Evolutionary conservation across 2,888 invertebrate genomes (phyloP), one percentile per base, ranked within the genome.

Genomic region (Leucophenga maculata): DNA sequence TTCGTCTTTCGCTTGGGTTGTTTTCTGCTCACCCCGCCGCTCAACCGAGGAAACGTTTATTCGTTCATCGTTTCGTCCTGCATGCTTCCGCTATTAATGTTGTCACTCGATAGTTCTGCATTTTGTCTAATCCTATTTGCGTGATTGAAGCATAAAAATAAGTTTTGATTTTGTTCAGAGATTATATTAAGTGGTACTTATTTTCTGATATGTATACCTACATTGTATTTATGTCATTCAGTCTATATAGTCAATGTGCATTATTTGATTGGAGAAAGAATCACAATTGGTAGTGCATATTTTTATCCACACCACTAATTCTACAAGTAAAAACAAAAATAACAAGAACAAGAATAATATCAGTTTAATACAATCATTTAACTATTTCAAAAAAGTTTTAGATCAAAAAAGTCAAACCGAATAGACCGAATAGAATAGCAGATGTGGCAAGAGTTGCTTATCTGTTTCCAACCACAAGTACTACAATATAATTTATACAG

Each of bases 91-190:
- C 22, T 26, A 4, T 39, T 8, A 39, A 39, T 22, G 55, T 55
- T 55, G 55, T 55, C 55, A 26, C 55, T 22, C 26, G 31, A 59
- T 32, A n/a, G 59, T 26, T 26, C 16, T 32, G 31, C 62, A 26
- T 64, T 64, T 64, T 64, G 62, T 54, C 67, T 76, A 74, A 76
- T 76, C 76, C 76, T 71, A 75, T 75, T 72, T 75, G 73, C 71
- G 72, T 73, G 67, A 66, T 46, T 65, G 67, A 54, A 71, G 66
- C 66, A 69, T 62, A 62, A 65, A 62, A 62, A 68, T 48, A 39
- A 57, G 48, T 66, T 46, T 64, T 65, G 60, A 65, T 66, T 59
- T 69, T 54, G n/a, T 50, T 59, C 50, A 44, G 39, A 70, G 62
- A 64, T 64, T 64, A 64, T 64, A 22, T 64, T 64, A 64, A 64